phyloP scores from a whole-genome alignment of 2,888 invertebrate species.

The Allolobophora icterica region DNA sequence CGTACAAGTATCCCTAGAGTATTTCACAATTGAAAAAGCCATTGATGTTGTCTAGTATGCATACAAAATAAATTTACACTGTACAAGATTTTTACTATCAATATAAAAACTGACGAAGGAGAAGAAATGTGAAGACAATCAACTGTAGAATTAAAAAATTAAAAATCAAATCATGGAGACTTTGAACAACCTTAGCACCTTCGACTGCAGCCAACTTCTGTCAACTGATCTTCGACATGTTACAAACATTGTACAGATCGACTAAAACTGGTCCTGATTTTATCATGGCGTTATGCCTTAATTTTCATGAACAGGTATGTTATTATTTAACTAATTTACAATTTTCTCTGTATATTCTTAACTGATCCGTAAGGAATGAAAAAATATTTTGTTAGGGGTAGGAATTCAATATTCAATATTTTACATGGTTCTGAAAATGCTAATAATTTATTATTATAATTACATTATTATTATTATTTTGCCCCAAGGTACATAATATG shows the following conservation, averaged over 20 bases:
- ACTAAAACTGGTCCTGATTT: background rate
- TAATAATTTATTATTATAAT: too few species aligned
- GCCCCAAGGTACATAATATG: too few species aligned
- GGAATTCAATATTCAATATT: background rate
- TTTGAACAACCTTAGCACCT: background rate
- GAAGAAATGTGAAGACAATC: background rate
- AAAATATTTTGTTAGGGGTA: background rate
- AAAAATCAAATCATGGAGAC: background rate
- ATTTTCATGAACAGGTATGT: background rate
- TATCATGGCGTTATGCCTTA: background rate
- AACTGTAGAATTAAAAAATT: background rate
- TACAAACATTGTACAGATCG: background rate
- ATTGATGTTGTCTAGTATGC: background rate
- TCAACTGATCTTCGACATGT: background rate
- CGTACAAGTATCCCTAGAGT: background rate
- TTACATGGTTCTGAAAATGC: too few species aligned
- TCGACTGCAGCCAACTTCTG: background rate
- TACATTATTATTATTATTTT: background rate
- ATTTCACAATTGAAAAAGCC: background rate
- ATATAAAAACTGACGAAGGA: background rate
- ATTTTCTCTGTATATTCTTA: background rate
- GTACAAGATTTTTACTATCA: background rate
- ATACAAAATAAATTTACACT: conserved; percentile 14
- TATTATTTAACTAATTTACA: background rate
- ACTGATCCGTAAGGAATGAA: background rate